Base-by-base conservation (phyloP, 1,140 invertebrate species). In the Aphidius ervi region DNA sequence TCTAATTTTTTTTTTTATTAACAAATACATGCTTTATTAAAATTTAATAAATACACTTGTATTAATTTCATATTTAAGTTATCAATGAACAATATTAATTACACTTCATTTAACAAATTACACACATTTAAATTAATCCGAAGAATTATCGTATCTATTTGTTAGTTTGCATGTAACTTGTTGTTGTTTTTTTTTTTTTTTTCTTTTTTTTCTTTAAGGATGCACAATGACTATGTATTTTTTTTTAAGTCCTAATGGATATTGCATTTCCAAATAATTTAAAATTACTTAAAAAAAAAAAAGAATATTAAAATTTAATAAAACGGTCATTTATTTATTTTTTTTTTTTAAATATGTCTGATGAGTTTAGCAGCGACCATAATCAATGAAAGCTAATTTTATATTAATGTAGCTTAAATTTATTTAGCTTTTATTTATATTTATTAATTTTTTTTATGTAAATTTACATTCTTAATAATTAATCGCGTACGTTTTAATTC, bases 221-320 rank as follows among this genome's bases (percentile, higher is more conserved):
- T 80, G 78, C 78, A 80, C 78, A 80, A 79, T 80, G 78, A 80
- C 76, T 79, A 80, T 80, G 77, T 78, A 77, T 57, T 62, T 57
- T 47, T 47, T 31, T 55, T 53, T 31, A 45, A 49, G 53, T 45
- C 41, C 46, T 55, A 49, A 48, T 48, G 52, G 54, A 46, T 64
- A 57, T 53, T 58, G 59, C 58, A 62, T 63, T 59, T 56, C 56
- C 61, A 54, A 64, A 54, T 43, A 50, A 45, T 20, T 47, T 61
- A 46, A 39, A 58, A 58, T 47, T 37, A 55, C 40, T 40, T 47
- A 53, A 48, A 49, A 60, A 63, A 59, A 46, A 46, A 58, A 23
- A 58, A 56, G 50, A 23, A 53, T 52, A 43, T 45, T 10, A 58
- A 16, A 16, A 16, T 16, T 16, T 16, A 16, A 16, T 16, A 16